Percentiles rank a stretch among this genome's conserved stretches.
These are phyloP conservation scores for Drosophila parabipectinata DNA, from an alignment of 1,140 invertebrate genomes.

Conservation along the genomic window DNA sequence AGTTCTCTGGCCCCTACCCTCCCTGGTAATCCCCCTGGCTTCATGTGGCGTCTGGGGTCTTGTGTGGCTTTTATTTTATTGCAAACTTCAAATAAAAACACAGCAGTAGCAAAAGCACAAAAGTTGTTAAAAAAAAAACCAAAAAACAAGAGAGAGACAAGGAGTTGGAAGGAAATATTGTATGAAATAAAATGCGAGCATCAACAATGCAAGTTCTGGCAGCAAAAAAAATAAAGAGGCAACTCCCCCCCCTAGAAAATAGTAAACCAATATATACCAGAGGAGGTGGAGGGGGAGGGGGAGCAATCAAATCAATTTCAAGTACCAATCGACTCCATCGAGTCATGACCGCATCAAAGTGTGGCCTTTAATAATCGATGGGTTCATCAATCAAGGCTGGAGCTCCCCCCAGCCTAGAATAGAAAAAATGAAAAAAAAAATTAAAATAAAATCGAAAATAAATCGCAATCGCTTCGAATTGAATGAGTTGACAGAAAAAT, in stretches of 20 bases:
- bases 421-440: too few species aligned
- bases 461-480: neutral
- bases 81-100: constrained; percentile 59
- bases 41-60: constrained; percentile 30
- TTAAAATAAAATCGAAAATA: neutral
- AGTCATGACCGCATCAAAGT: constrained; percentile 40
- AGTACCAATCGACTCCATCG: constrained; percentile 32
- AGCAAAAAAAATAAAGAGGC: neutral
- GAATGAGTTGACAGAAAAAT: constrained; percentile 41
- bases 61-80: constrained; percentile 64
- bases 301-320: constrained; percentile 39
- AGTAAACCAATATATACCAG: constrained; percentile 5
- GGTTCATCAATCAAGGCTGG: constrained; percentile 37
- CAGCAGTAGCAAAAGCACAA: constrained; percentile 9
- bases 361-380: constrained; percentile 41
- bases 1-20: neutral
- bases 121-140: neutral
- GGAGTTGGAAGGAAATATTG: constrained; percentile 28
- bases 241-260: constrained; percentile 4
- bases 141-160: constrained; percentile 20
- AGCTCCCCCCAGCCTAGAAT: constrained; percentile 7
- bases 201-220: constrained; percentile 13
- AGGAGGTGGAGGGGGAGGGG: neutral
- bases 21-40: constrained; percentile 24
- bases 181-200: constrained; percentile 37